Conservation (phyloP, 2,797 vertebrate species). For the Oreochromis mossambicus region DNA sequence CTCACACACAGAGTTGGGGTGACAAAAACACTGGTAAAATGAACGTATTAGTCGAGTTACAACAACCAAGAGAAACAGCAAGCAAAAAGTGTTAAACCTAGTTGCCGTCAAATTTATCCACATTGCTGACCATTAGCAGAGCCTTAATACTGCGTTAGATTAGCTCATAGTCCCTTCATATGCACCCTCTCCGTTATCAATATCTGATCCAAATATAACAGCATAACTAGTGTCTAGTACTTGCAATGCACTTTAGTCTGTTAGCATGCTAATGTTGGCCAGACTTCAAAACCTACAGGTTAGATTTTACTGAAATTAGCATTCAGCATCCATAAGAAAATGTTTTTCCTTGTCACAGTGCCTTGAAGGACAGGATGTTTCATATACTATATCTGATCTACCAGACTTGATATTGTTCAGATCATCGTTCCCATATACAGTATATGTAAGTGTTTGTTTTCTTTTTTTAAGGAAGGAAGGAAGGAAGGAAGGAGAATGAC, state of each 20-base stretch:
- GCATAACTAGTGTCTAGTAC: not conserved
- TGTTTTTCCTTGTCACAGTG: not conserved
- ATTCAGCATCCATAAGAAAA: not conserved
- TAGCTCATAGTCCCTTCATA: not conserved
- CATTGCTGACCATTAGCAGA: not conserved
- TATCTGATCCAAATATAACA: not conserved
- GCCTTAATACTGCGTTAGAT: fast-evolving
- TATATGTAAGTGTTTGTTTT: not conserved
- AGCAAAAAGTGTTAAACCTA: not conserved
- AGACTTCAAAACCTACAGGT: not conserved
- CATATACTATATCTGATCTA: not conserved
- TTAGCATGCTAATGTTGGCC: not conserved
- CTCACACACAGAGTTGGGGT: not conserved
- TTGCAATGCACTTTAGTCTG: not conserved
- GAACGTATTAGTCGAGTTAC: not conserved
- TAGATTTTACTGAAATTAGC: not conserved
- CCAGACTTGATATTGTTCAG: not conserved
- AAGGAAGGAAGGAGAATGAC: not conserved
- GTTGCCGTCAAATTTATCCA: not conserved
- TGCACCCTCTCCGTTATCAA: fast-evolving
- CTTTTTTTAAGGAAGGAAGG: not conserved
- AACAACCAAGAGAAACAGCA: not conserved
- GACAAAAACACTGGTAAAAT: not conserved
- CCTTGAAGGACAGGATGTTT: not conserved
- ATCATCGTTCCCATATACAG: not conserved